Conservation (phyloP, 2,113 vertebrate species). For the Megalops atlanticus region DNA sequence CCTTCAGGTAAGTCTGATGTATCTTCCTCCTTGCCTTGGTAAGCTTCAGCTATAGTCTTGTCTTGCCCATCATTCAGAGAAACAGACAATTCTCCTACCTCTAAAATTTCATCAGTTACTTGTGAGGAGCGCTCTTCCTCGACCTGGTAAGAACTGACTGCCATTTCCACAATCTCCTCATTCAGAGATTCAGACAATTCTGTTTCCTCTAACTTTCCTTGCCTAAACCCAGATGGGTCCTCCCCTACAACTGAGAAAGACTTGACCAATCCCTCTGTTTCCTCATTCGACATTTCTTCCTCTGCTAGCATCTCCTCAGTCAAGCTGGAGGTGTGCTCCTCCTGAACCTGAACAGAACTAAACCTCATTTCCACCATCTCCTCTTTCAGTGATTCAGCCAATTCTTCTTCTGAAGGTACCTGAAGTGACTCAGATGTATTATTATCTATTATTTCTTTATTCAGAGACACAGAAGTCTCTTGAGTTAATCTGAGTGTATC, state of each 20-base stretch:
- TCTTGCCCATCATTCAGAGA: background rate
- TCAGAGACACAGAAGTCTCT: too few species aligned
- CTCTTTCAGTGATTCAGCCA: background rate
- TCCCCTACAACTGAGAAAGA: too few species aligned
- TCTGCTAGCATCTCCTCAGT: background rate
- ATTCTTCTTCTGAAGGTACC: background rate
- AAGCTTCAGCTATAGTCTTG: background rate
- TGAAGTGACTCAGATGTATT: background rate
- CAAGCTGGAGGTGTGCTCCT: too few species aligned
- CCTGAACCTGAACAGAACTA: too few species aligned
- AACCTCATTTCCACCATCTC: too few species aligned
- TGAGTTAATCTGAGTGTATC: background rate
- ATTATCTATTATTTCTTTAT: too few species aligned
- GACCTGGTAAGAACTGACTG: background rate
- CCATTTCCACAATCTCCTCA: background rate
- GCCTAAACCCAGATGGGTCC: background rate
- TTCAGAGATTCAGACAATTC: background rate
- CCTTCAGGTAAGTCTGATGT: background rate
- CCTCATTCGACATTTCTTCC: too few species aligned
- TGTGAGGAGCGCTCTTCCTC: background rate
- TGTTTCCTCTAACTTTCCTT: background rate
- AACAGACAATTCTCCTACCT: background rate
- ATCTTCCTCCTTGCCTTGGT: background rate
- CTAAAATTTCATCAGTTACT: background rate
- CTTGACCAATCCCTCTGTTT: too few species aligned